phyloP scores from a whole-genome alignment of 2,797 vertebrate genomes.

The Spinus pinus region DNA sequence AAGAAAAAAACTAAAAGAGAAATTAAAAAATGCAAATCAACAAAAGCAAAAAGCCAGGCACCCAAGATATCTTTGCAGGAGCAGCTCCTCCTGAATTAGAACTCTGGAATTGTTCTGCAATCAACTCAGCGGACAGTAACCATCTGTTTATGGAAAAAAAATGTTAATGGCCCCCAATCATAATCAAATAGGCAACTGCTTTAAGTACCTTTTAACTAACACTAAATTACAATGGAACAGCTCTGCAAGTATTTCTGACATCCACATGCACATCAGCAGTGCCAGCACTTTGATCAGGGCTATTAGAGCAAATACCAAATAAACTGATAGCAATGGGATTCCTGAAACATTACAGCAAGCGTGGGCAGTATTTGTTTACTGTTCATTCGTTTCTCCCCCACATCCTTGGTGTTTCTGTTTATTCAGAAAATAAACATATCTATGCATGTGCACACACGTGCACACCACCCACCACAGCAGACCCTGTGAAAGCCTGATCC shows the following conservation, averaged over 20 bases:
- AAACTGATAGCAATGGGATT: not conserved
- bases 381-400: not conserved
- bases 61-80: slow-evolving; percentile 31
- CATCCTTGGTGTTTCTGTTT: not conserved
- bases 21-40: not conserved
- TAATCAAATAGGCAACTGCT: slow-evolving; percentile 74
- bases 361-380: not conserved
- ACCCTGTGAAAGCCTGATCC: not conserved
- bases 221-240: slow-evolving; percentile 68
- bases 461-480: not conserved
- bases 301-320: slow-evolving; percentile 49
- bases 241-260: slow-evolving; percentile 66
- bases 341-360: not conserved
- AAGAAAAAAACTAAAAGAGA: not conserved
- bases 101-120: slow-evolving; percentile 53
- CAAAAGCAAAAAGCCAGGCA: not conserved
- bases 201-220: slow-evolving; percentile 74
- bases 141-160: slow-evolving; percentile 71
- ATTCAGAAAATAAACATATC: not conserved
- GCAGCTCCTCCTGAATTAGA: slow-evolving; percentile 55
- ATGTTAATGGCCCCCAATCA: slow-evolving; percentile 70
- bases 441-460: not conserved
- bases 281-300: slow-evolving; percentile 52
- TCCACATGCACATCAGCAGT: slow-evolving; percentile 57
- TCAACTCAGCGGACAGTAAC: slow-evolving; percentile 53